Base-by-base conservation (phyloP, 1,140 invertebrate genomes). In the Lanistes nyassanus region DNA sequence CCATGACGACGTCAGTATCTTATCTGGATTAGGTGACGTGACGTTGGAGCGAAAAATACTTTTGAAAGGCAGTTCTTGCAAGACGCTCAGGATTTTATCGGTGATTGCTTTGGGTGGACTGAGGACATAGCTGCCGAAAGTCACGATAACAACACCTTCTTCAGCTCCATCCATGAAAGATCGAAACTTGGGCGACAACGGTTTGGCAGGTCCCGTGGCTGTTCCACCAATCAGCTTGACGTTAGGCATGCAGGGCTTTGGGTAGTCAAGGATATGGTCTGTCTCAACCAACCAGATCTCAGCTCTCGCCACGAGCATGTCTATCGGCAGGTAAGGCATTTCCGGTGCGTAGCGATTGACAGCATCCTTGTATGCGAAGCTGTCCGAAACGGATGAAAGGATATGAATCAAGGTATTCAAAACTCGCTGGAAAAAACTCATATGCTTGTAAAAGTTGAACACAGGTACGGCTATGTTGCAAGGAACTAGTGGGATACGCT, bases 141-240 rank as follows among this genome's bases (percentile, higher is more conserved):
- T 70, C 19, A 79, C 76, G 42, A 82, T 31, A 39, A 82, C 67
- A 51, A 80, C 72, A 11, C 81, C 81, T 29, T 79, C 34, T 23
- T 47, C 56, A 13, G 75, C 68, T 21, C 26, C 36, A 39, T 82
- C 72, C n/a, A 79, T 58, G 56, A 79, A 80, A n/a, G n/a, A n/a
- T n/a, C n/a, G n/a, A n/a, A n/a, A n/a, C n/a, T n/a, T n/a, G n/a
- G n/a, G n/a, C n/a, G n/a, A n/a, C n/a, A n/a, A n/a, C n/a, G n/a
- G n/a, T n/a, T n/a, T n/a, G n/a, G n/a, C n/a, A n/a, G n/a, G n/a
- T n/a, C n/a, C n/a, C n/a, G n/a, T n/a, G n/a, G n/a, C n/a, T n/a
- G n/a, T n/a, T n/a, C n/a, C n/a, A n/a, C n/a, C n/a, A n/a, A n/a
- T n/a, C n/a, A n/a, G n/a, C n/a, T n/a, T n/a, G n/a, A n/a, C n/a